These are phyloP conservation scores for Perca schrenkii DNA, from an alignment of 2,113 vertebrate species.

Conservation along the genomic window DNA sequence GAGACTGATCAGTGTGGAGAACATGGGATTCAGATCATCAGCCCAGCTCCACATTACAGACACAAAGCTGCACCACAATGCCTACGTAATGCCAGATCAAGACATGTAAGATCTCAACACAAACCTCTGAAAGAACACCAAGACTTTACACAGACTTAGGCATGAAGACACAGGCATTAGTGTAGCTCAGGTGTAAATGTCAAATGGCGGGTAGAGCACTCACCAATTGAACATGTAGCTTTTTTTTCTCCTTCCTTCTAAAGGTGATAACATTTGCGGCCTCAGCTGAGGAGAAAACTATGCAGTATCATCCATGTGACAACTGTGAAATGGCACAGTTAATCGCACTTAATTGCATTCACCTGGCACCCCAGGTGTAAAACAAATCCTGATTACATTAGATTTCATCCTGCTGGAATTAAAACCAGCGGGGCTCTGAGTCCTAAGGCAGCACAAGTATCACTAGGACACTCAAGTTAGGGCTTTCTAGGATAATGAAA, in stretches of 20 bases:
- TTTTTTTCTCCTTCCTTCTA: background rate
- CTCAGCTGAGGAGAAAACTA: constrained; percentile 6
- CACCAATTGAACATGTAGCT: background rate
- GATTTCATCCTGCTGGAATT: constrained; percentile 50
- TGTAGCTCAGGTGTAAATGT: background rate
- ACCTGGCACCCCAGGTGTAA: constrained; percentile 50
- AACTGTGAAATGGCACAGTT: constrained; percentile 32
- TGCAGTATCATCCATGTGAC: constrained; percentile 19
- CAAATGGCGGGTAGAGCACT: background rate
- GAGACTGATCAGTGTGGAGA: constrained; percentile 8
- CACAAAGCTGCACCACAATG: background rate
- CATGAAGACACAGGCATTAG: background rate
- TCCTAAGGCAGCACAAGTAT: constrained; percentile 34
- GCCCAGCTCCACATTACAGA: background rate
- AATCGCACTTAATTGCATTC: constrained; percentile 55
- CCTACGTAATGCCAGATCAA: background rate
- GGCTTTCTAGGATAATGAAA: constrained; percentile 1
- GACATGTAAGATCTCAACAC: background rate
- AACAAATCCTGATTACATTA: constrained; percentile 47
- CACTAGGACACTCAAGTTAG: constrained; percentile 9
- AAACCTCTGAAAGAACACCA: background rate
- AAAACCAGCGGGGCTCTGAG: constrained; percentile 33
- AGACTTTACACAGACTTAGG: background rate
- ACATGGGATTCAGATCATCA: background rate
- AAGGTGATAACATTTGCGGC: constrained; percentile 8